phyloP scores from a whole-genome alignment of 2,797 vertebrate species.

The Simalia tracyae region DNA sequence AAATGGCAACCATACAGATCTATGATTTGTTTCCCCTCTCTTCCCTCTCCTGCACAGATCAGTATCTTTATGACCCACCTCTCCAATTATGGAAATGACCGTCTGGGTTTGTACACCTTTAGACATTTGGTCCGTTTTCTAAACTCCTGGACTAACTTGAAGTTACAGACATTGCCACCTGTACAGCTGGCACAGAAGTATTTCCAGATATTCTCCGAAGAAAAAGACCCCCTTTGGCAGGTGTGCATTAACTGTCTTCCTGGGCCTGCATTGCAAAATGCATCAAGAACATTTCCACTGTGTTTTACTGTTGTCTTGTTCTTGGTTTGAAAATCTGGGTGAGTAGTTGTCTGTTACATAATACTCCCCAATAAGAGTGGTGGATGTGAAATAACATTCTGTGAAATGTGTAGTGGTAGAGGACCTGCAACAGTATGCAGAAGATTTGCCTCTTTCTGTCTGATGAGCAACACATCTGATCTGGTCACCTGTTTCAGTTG shows the following conservation, averaged over 20 bases:
- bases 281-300: background rate
- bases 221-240: constrained; percentile 98
- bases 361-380: background rate
- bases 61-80: constrained; percentile 99
- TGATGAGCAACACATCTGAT: no score
- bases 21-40: background rate
- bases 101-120: constrained; percentile 96
- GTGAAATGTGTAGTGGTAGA: background rate
- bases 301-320: background rate
- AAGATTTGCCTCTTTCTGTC: background rate
- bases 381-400: background rate
- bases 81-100: constrained; percentile 97
- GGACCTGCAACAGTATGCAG: background rate
- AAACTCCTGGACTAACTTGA: constrained; percentile 95
- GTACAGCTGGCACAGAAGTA: constrained; percentile 95
- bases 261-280: background rate
- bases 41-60: constrained; percentile 76
- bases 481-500: background rate
- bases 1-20: background rate
- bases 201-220: constrained; percentile 97
- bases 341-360: background rate
- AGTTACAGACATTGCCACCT: constrained; percentile 92
- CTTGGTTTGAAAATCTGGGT: background rate
- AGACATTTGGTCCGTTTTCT: constrained; percentile 93
- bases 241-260: constrained; percentile 62